phyloP scores from a whole-genome alignment of 2,888 invertebrate species.

The Polylopha cassiicola region DNA sequence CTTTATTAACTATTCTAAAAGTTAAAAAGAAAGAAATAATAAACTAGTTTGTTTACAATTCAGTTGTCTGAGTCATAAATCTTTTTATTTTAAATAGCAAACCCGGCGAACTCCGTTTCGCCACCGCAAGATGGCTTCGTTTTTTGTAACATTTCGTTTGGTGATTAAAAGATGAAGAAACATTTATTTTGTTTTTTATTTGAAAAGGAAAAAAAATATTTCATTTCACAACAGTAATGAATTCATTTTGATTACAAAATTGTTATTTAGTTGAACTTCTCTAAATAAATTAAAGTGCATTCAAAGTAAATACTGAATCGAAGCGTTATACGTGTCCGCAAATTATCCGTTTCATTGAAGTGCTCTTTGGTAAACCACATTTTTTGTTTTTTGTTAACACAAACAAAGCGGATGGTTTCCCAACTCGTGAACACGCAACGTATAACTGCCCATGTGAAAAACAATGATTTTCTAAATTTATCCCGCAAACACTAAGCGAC shows the following conservation, averaged over 20 bases:
- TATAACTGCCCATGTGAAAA: slow-evolving; percentile 33
- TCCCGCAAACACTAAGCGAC: slow-evolving; percentile 30
- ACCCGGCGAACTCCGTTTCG: too few relatives aligned
- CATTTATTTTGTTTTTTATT: slow-evolving; percentile 26
- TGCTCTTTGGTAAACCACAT: slow-evolving; percentile 28
- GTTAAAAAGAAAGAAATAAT: too few relatives aligned
- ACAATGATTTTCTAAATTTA: slow-evolving; percentile 31
- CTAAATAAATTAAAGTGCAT: slow-evolving; percentile 30
- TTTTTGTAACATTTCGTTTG: slow-evolving; percentile 31
- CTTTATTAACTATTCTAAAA: too few relatives aligned
- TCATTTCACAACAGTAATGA: slow-evolving; percentile 33
- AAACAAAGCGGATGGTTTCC: slow-evolving; percentile 35
- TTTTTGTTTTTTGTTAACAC: slow-evolving; percentile 30
- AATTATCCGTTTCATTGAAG: slow-evolving; percentile 29
- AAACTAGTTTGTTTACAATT: too few relatives aligned
- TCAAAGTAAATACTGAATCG: slow-evolving; percentile 29
- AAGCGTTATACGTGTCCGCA: too few relatives aligned
- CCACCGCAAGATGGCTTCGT: slow-evolving; percentile 30
- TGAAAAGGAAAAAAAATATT: slow-evolving; percentile 26
- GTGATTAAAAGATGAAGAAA: slow-evolving; percentile 29
- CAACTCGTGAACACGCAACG: slow-evolving; percentile 35
- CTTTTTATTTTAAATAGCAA: too few relatives aligned
- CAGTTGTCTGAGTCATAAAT: too few relatives aligned
- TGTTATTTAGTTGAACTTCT: slow-evolving; percentile 31
- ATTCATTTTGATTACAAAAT: slow-evolving; percentile 32